Conservation (phyloP, 2,888 invertebrate species). For the Germaria angustata region DNA sequence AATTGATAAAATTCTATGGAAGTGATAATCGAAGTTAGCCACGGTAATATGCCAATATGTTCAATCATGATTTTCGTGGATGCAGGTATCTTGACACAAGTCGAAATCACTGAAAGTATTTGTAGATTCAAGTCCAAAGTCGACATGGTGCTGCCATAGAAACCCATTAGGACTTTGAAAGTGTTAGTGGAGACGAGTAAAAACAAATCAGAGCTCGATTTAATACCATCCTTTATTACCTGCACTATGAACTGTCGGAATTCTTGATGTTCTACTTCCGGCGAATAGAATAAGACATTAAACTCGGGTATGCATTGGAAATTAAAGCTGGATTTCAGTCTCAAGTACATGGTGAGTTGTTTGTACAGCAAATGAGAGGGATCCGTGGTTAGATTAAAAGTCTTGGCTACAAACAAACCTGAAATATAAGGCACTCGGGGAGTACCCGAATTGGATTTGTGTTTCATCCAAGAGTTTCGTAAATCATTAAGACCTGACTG, state of each 20-base stretch:
- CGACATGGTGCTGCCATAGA: slow-evolving; percentile 84
- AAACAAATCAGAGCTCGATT: slow-evolving; percentile 87
- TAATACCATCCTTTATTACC: slow-evolving; percentile 88
- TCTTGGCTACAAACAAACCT: slow-evolving; percentile 76
- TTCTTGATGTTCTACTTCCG: slow-evolving; percentile 85
- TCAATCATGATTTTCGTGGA: slow-evolving; percentile 85
- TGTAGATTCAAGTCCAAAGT: slow-evolving; percentile 83
- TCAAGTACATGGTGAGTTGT: slow-evolving; percentile 88
- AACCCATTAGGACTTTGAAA: slow-evolving; percentile 88
- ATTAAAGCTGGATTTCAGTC: slow-evolving; percentile 88
- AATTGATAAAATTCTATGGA: slow-evolving; percentile 78
- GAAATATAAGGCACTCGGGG: slow-evolving; percentile 78
- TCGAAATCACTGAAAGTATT: slow-evolving; percentile 84
- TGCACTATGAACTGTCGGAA: slow-evolving; percentile 90
- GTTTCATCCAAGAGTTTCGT: slow-evolving; percentile 75
- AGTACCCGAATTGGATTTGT: slow-evolving; percentile 77
- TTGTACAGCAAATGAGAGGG: slow-evolving; percentile 89
- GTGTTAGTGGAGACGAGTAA: slow-evolving; percentile 87
- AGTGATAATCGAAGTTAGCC: slow-evolving; percentile 82
- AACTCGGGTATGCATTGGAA: slow-evolving; percentile 92
- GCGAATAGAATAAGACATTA: slow-evolving; percentile 90
- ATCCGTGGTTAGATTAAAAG: slow-evolving; percentile 85
- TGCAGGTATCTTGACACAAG: slow-evolving; percentile 84
- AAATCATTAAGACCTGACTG: slow-evolving; percentile 76
- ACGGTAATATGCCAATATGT: slow-evolving; percentile 86